phyloP scores from a whole-genome alignment of 2,797 vertebrate genomes.

The Phrynocephalus guinanensis region DNA sequence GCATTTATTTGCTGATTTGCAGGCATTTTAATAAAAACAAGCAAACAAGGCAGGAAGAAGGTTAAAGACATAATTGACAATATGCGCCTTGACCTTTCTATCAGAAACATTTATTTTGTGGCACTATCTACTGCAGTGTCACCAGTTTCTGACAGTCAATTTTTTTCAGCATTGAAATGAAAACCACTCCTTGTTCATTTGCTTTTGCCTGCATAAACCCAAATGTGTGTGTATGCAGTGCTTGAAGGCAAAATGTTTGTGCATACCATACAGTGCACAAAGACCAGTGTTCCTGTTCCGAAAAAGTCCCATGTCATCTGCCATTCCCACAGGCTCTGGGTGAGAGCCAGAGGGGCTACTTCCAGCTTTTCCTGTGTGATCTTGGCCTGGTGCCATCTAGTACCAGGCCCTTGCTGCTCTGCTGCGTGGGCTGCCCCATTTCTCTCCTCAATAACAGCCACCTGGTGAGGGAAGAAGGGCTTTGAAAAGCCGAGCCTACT shows the following conservation, averaged over 20 bases:
- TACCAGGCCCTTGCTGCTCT: too few species aligned
- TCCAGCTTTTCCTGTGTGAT: too few species aligned
- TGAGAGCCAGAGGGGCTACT: too few species aligned
- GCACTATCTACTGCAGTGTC: not conserved
- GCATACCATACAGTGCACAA: not conserved
- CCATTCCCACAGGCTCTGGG: too few species aligned
- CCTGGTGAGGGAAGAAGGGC: too few species aligned
- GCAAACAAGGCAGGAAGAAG: not conserved
- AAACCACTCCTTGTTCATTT: not conserved
- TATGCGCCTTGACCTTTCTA: constrained; percentile 9
- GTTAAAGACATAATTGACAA: constrained; percentile 39
- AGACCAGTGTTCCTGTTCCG: not conserved
- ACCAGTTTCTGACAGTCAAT: not conserved
- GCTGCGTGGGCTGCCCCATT: too few species aligned
- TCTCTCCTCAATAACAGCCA: too few species aligned
- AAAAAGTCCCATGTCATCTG: too few species aligned
- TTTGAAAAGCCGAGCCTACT: too few species aligned
- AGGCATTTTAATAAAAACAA: constrained; percentile 5
- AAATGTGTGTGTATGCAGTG: not conserved
- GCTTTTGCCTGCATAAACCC: not conserved
- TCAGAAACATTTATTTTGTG: not conserved
- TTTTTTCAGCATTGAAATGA: not conserved
- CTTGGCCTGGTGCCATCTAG: too few species aligned
- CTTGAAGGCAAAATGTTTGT: not conserved
- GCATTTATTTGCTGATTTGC: not conserved